Evolutionary conservation across 2,888 invertebrate species (phyloP), one percentile per base, ranked within the genome.

Genomic region (Cantharis lateralis): DNA sequence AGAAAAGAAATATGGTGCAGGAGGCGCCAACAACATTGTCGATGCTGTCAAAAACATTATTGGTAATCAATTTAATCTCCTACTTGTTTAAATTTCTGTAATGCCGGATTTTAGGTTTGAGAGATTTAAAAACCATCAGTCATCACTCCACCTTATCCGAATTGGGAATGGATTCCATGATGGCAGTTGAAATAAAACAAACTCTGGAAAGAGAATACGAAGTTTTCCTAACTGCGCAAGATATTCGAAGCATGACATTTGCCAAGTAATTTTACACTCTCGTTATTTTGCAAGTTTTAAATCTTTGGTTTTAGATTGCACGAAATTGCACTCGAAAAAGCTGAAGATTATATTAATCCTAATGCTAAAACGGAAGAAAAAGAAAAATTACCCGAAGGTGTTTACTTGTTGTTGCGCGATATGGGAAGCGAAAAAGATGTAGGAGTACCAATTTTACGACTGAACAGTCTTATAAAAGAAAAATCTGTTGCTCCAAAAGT

Each of bases 161-260:
- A 86, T 89, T 99, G 80, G 98, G 98, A 48, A 95, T 99, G 93
- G 98, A 99, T 89, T 98, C 98, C 1, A 93, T 98, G 90, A 98
- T 97, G 96, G 96, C 96, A 0, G 96, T 98, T 0, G 98, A 99
- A 88, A 96, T 99, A 82, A 98, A 98, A 83, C 97, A 98, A 88
- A 94, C 95, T 0, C 88, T 98, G 1, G 97, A 98, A 87, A 90
- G 96, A 82, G 96, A 97, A 86, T 97, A 94, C 85, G 97, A 98
- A 85, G 89, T 98, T 72, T 93, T 94, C 86, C 89, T 98, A 3
- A 93, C 96, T 0, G 94, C 96, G 5, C 95, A 96, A 85, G 97
- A 98, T 82, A 93, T 98, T 76, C 91, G 97, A 70, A 91, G 92
- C 0, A 88, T 97, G 62, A 97, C 95, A 0, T 93, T 97, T 81